These are phyloP conservation scores for Alauda arvensis DNA, from an alignment of 2,797 vertebrate genomes.

Conservation along the genomic window DNA sequence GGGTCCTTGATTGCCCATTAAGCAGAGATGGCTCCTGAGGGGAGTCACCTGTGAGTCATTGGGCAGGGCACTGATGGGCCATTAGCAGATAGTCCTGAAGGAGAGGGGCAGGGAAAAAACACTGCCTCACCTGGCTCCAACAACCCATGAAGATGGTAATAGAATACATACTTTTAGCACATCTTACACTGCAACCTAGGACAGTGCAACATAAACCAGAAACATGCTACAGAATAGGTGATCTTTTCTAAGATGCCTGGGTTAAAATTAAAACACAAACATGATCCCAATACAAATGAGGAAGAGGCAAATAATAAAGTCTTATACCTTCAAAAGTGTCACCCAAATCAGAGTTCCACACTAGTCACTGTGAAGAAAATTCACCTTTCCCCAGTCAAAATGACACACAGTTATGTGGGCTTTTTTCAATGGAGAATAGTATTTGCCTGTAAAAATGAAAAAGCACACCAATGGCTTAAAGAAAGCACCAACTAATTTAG, in stretches of 20 bases:
- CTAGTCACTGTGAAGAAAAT: neutral
- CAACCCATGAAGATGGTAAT: too few relatives aligned
- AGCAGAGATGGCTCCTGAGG: too few relatives aligned
- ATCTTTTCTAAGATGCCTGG: neutral
- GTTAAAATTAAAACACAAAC: neutral
- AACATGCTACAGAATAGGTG: neutral
- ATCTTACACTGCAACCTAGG: too few relatives aligned
- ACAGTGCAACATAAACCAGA: neutral
- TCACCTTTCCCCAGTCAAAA: neutral
- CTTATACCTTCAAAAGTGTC: neutral
- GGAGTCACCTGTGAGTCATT: too few relatives aligned
- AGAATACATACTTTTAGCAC: too few relatives aligned
- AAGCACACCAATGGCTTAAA: neutral
- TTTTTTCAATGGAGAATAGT: neutral
- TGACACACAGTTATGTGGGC: accelerated
- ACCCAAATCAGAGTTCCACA: neutral
- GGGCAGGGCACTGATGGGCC: too few relatives aligned
- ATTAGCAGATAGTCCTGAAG: too few relatives aligned
- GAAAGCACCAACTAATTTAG: neutral
- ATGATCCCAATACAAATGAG: neutral
- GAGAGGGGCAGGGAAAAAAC: too few relatives aligned
- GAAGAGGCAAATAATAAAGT: neutral
- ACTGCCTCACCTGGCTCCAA: too few relatives aligned
- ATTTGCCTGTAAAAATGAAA: neutral
- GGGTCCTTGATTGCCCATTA: too few relatives aligned